phyloP scores from a whole-genome alignment of 2,797 vertebrate species.

The Prionace glauca region DNA sequence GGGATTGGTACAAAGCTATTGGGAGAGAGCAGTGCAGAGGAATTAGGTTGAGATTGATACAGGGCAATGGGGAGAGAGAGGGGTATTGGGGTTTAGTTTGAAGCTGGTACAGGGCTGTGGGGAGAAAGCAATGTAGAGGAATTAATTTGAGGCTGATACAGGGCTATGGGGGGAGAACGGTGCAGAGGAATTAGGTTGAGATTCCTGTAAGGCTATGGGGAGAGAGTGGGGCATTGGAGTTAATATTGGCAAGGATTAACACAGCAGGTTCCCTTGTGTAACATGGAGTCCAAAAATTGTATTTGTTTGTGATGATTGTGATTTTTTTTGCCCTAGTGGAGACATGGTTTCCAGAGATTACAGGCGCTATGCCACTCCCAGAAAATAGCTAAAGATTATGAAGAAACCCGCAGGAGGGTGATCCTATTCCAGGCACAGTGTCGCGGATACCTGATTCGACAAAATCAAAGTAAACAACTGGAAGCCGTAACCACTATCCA shows the following conservation, averaged over 20 bases:
- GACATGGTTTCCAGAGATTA: constrained; percentile 77
- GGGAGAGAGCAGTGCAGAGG: neutral
- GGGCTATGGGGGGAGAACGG: neutral
- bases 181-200: neutral
- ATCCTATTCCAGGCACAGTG: constrained; percentile 65
- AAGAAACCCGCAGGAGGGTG: constrained; percentile 52
- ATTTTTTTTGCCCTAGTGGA: constrained; percentile 55
- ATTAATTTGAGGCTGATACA: neutral
- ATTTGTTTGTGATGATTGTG: neutral
- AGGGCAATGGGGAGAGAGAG: neutral
- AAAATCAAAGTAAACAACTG: constrained; percentile 60
- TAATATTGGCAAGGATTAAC: neutral
- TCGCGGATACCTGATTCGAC: constrained; percentile 69
- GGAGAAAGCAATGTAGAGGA: neutral
- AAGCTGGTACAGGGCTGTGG: neutral
- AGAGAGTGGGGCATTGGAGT: neutral
- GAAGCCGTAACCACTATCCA: constrained; percentile 73
- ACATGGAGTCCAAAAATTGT: too few relatives aligned
- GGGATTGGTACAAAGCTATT: neutral
- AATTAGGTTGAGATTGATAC: neutral
- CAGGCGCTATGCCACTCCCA: constrained; percentile 75
- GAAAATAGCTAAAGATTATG: constrained; percentile 62
- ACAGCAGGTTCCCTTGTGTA: too few relatives aligned
- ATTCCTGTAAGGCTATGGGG: neutral
- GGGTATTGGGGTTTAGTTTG: neutral